A percentile compares a stretch with the other conserved stretches of the same genome.
Evolutionary conservation across 2,113 vertebrate species (phyloP).

Genomic region (Saimiri boliviensis): DNA sequence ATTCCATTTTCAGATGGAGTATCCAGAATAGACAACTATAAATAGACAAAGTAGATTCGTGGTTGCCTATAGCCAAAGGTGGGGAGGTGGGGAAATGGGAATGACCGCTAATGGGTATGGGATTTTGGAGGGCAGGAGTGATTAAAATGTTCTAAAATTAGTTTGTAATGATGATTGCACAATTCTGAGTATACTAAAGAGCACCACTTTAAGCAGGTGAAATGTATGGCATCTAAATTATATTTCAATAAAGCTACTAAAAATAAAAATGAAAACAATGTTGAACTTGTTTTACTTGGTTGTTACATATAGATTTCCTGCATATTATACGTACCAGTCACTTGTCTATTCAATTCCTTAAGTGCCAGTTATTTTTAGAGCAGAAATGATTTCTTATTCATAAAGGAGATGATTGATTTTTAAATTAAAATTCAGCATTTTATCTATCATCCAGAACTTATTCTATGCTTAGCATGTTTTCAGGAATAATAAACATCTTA

Average conservation of each 20-base stretch:
- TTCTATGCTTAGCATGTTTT: conserved; percentile 19
- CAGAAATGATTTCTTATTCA: conserved; percentile 11
- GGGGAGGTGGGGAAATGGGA: not conserved
- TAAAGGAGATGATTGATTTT: not conserved
- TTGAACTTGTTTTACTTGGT: not conserved
- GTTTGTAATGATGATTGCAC: not conserved
- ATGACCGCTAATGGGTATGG: not conserved
- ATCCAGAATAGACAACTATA: conserved; percentile 7
- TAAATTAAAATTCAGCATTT: not conserved
- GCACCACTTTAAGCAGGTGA: not conserved
- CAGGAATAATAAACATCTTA: not conserved
- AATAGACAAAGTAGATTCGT: not conserved
- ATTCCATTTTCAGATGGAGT: not conserved
- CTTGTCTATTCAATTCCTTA: not conserved
- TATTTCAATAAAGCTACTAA: not conserved
- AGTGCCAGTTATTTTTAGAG: conserved; percentile 17
- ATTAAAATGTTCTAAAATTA: conserved; percentile 20
- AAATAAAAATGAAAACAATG: not conserved
- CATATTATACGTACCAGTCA: not conserved
- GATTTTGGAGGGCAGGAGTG: not conserved
- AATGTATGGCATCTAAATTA: not conserved
- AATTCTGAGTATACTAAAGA: not conserved
- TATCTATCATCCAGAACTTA: conserved; percentile 8
- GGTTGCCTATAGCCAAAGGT: not conserved
- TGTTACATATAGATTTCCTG: not conserved